These are phyloP conservation scores for Vireo griseus DNA, from an alignment of 2,797 vertebrate species.

Conservation along the genomic window DNA sequence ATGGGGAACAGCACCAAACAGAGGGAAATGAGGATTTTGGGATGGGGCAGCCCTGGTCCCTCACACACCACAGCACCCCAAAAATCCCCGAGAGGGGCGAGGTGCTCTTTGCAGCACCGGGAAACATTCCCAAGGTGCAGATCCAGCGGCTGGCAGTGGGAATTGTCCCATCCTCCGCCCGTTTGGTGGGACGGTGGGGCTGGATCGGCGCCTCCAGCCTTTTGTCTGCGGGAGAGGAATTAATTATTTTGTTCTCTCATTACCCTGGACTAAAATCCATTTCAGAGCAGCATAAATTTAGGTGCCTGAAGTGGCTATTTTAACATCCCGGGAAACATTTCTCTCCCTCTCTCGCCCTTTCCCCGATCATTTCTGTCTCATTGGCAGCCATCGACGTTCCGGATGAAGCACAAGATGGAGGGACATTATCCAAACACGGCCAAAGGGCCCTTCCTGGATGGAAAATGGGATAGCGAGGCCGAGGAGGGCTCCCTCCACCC, in stretches of 20 bases:
- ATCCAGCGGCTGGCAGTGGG: neutral
- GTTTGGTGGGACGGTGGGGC: neutral
- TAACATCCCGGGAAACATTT: neutral
- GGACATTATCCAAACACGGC: neutral
- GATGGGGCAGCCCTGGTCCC: rapidly evolving
- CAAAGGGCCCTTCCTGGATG: rapidly evolving
- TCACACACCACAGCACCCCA: neutral
- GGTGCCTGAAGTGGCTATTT: constrained; percentile 11
- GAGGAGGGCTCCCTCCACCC: rapidly evolving
- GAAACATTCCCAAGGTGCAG: rapidly evolving
- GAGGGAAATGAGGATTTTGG: rapidly evolving
- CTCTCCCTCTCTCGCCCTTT: neutral
- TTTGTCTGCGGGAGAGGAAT: constrained; percentile 41
- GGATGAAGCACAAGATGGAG: neutral
- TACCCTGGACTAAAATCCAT: constrained; percentile 35
- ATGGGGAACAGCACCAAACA: neutral
- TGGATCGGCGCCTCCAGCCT: neutral
- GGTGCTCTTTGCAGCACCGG: rapidly evolving
- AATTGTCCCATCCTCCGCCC: rapidly evolving
- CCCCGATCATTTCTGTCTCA: neutral
- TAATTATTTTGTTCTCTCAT: constrained; percentile 58
- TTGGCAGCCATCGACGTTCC: neutral
- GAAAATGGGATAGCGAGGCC: rapidly evolving
- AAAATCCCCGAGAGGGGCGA: rapidly evolving
- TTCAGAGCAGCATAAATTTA: constrained; percentile 28